Evolutionary conservation across 2,797 vertebrate genomes (phyloP), one percentile per base, ranked within the genome.

Genomic region (Varecia variegata): DNA sequence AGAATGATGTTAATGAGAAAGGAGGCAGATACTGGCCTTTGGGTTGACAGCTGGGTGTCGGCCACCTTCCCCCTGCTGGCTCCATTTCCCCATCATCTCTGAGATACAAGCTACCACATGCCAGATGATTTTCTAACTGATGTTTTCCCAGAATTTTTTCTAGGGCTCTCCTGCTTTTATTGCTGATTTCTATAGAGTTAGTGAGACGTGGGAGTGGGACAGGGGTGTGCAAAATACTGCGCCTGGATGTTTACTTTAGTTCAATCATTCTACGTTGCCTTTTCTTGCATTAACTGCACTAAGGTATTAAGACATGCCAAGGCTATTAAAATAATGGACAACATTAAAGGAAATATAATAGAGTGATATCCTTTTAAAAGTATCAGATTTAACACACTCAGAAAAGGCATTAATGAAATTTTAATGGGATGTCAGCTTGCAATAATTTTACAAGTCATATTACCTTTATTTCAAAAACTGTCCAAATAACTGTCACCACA

Each of bases 351-450:
- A 98, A 97, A 97, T 95, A 88, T 79, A 97, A 97, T 45, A 97
- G 47, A 97, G 93, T 7, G 4, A 96, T 93, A 80, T 74, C 68
- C 60, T 97, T 96, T 97, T 87, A 54, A 88, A 98, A 96, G 68
- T 74, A 76, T 45, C 80, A 12, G 5, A 96, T 97, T 97, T 94
- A 96, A 90, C 87, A 96, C 8, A 88, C 86, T 68, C 86, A 93
- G 77, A 62, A 92, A 97, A 92, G 7, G 40, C 43, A 97, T 92
- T 97, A 97, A 97, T 97, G 90, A 96, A 94, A 97, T 97, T 97
- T 98, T 97, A 98, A 98, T 97, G 97, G 96, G 97, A 96, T 97
- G 96, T 95, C 96, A 95, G 20, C 52, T 97, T 95, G 65, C 77
- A 97, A 92, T 97, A 95, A 97, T 98, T 97, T 98, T 97, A 94